phyloP scores from a whole-genome alignment of 2,797 vertebrate genomes.

The Gambelia wislizenii region DNA sequence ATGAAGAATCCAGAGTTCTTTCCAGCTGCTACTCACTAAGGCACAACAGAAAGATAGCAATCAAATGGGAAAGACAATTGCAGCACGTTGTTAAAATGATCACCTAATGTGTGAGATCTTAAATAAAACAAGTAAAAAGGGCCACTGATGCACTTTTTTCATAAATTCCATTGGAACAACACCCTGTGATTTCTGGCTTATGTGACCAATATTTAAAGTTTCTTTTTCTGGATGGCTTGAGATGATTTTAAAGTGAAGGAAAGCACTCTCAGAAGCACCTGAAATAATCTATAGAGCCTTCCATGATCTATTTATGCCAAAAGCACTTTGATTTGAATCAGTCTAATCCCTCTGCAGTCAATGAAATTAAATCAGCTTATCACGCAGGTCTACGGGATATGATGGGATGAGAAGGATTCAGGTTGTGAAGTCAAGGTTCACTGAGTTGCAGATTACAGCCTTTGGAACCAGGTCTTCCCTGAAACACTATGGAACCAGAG shows the following conservation, averaged over 20 bases:
- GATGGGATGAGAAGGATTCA: neutral
- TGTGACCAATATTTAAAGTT: neutral
- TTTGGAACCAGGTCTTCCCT: neutral
- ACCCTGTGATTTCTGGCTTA: neutral
- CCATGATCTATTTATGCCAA: slow-evolving; percentile 17
- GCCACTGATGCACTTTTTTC: no score
- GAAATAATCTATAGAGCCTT: neutral
- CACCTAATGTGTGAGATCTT: no score
- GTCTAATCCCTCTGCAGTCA: slow-evolving; percentile 19
- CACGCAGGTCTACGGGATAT: neutral
- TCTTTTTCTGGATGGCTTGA: neutral
- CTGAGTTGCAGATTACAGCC: neutral
- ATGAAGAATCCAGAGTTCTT: neutral
- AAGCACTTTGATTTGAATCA: slow-evolving; percentile 15
- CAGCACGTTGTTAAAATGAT: no score
- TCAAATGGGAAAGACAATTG: neutral
- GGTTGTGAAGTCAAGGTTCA: neutral
- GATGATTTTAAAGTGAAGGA: neutral
- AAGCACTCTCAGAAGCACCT: slow-evolving; percentile 4
- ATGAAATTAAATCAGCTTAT: slow-evolving; percentile 28
- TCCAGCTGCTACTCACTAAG: neutral
- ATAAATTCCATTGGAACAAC: neutral
- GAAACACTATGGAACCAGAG: neutral
- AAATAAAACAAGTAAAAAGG: no score
- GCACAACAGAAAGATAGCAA: neutral